Percentiles rank a stretch among this genome's conserved stretches.
Evolutionary conservation across 2,113 vertebrate species (phyloP).

Genomic region (Istiophorus platypterus): DNA sequence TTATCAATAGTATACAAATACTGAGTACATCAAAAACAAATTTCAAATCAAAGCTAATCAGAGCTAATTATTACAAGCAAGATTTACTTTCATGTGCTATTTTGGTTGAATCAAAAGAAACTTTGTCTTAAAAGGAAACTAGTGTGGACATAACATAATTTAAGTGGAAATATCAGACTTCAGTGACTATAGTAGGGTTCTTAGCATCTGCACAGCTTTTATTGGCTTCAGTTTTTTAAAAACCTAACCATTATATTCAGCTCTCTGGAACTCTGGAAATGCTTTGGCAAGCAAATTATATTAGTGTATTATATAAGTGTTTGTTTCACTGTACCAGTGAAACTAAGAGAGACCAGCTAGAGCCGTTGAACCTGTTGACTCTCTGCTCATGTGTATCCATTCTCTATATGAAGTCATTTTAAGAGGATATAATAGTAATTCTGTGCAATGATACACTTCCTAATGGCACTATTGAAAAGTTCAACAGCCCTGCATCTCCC

Average conservation of each 20-base stretch:
- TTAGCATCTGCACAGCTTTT: conserved; percentile 11
- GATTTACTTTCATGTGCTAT: background rate
- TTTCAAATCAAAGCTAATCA: background rate
- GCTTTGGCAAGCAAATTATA: conserved; percentile 39
- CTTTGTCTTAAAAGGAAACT: background rate
- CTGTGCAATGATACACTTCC: conserved; percentile 61
- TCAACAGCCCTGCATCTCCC: conserved; percentile 59
- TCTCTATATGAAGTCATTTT: conserved; percentile 44
- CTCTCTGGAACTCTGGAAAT: conserved; percentile 29
- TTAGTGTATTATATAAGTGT: background rate
- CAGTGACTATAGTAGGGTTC: background rate
- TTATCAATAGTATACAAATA: background rate
- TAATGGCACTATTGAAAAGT: conserved; percentile 68
- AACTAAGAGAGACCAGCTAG: conserved; percentile 8
- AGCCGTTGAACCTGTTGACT: conserved; percentile 53
- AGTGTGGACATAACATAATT: background rate
- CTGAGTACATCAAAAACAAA: background rate
- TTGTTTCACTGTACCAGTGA: conserved; percentile 25
- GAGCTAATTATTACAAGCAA: background rate
- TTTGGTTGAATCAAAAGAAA: background rate
- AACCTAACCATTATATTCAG: background rate
- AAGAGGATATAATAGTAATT: conserved; percentile 60
- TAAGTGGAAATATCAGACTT: background rate
- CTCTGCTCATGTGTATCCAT: conserved; percentile 32
- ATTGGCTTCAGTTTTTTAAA: background rate